A percentile compares a stretch with the other conserved stretches of the same genome.
phyloP scores from a whole-genome alignment of 2,113 vertebrate species.

The Trichechus manatus region DNA sequence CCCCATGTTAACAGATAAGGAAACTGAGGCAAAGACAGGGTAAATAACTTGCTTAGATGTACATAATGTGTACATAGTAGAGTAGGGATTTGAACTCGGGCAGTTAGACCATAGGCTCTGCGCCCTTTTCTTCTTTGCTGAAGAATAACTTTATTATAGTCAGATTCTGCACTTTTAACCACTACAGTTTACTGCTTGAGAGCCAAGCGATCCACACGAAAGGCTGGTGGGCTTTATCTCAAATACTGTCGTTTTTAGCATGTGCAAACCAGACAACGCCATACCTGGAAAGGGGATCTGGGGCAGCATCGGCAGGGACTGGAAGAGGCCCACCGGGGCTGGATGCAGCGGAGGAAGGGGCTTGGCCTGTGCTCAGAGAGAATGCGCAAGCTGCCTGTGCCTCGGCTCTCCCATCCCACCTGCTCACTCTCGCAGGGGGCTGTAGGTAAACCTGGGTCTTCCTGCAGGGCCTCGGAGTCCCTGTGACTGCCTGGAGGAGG shows the following conservation, averaged over 20 bases:
- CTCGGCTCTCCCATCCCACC: not conserved
- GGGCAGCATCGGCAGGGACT: fast-evolving
- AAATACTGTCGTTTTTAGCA: not conserved
- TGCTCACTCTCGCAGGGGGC: too few species aligned
- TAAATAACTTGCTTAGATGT: fast-evolving
- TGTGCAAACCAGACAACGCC: fast-evolving
- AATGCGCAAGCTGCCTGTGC: not conserved
- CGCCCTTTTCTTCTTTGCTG: not conserved
- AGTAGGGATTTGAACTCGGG: not conserved
- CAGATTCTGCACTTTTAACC: not conserved
- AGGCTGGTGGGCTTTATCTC: not conserved
- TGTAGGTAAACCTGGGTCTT: not conserved
- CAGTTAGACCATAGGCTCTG: not conserved
- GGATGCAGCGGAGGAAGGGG: not conserved
- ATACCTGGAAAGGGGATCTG: fast-evolving
- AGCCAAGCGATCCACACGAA: fast-evolving
- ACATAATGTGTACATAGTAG: fast-evolving
- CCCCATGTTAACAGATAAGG: not conserved
- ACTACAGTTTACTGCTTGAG: too few species aligned
- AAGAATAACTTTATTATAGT: not conserved
- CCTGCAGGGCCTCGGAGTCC: not conserved
- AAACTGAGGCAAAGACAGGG: not conserved
- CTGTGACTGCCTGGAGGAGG: not conserved
- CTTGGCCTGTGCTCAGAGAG: not conserved
- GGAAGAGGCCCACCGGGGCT: fast-evolving